Percentiles rank a stretch among this genome's conserved stretches.
Conservation (phyloP, 2,113 vertebrate genomes). For the Gallinago undulata region DNA sequence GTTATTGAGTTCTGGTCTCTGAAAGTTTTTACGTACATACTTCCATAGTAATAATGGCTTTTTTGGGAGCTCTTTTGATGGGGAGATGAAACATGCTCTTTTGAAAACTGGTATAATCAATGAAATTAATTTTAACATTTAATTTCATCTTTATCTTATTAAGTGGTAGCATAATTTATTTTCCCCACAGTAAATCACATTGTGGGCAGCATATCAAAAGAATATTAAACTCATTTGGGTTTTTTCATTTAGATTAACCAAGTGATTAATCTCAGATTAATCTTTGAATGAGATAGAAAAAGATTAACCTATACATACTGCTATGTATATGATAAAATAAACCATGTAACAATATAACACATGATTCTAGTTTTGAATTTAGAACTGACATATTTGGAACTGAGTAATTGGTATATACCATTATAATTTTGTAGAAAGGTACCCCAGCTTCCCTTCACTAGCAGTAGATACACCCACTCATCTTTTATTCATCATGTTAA, state of each 20-base stretch:
- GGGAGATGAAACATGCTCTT: neutral
- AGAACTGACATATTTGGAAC: neutral
- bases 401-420: neutral
- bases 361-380: neutral
- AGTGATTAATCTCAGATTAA: neutral
- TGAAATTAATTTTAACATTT: neutral
- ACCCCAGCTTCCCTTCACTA: neutral
- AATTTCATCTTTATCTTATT: neutral
- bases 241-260: neutral
- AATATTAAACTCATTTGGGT: neutral
- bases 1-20: neutral
- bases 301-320: neutral
- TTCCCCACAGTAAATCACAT: neutral
- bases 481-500: neutral
- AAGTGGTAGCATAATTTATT: neutral
- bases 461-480: neutral
- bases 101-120: neutral
- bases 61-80: neutral
- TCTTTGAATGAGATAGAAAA: neutral
- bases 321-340: neutral
- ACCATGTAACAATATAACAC: neutral
- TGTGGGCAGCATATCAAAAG: neutral
- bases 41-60: neutral
- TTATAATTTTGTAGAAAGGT: neutral
- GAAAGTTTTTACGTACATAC: neutral